These are phyloP conservation scores for Anarrhichthys ocellatus DNA, from an alignment of 2,113 vertebrate genomes.

Conservation along the genomic window DNA sequence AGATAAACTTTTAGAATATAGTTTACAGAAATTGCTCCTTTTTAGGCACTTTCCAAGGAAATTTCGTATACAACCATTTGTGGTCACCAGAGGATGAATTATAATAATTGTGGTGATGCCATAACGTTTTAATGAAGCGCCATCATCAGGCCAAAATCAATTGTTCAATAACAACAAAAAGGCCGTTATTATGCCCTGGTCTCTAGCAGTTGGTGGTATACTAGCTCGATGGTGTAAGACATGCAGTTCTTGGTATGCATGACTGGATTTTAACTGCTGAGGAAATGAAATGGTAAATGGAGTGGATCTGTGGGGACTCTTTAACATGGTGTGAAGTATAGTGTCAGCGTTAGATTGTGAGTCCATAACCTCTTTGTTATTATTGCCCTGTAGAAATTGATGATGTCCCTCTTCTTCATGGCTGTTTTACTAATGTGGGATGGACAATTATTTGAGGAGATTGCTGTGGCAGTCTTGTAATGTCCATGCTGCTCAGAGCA, in stretches of 20 bases:
- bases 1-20: neutral
- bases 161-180: conserved; percentile 29
- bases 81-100: conserved; percentile 4
- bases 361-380: conserved; percentile 69
- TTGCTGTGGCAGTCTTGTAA: conserved; percentile 62
- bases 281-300: conserved; percentile 55
- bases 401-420: conserved; percentile 72
- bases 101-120: neutral
- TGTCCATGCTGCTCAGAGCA: conserved; percentile 62
- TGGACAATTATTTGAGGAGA: conserved; percentile 67
- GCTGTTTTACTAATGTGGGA: conserved; percentile 72
- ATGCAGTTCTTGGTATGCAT: conserved; percentile 45
- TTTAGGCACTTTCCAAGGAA: neutral
- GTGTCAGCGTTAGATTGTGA: conserved; percentile 56
- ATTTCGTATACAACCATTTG: neutral
- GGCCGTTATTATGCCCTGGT: conserved; percentile 16
- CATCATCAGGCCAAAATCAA: neutral
- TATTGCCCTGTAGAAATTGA: conserved; percentile 76
- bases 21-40: neutral
- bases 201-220: conserved; percentile 7
- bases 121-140: neutral
- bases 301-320: conserved; percentile 38
- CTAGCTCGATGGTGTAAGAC: conserved; percentile 10
- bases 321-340: conserved; percentile 70
- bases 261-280: conserved; percentile 57